phyloP scores from a whole-genome alignment of 2,797 vertebrate genomes.

The Eulemur albifrons region DNA sequence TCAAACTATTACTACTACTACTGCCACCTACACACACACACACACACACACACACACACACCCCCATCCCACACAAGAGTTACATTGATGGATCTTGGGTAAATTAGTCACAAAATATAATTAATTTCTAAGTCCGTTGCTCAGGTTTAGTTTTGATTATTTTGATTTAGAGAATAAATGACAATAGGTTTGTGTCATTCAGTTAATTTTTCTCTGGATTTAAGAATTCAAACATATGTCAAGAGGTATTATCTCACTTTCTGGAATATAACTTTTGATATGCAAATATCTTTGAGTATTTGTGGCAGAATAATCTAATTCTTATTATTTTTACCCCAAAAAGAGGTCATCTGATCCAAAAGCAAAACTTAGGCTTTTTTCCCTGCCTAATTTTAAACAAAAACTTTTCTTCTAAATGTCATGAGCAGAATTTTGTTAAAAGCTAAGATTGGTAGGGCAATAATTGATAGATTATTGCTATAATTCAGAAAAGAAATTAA shows the following conservation, averaged over 20 bases:
- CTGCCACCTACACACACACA: not conserved
- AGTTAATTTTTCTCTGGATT: slow-evolving; percentile 75
- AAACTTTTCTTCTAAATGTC: not conserved
- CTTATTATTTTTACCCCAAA: slow-evolving; percentile 69
- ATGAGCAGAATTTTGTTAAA: slow-evolving; percentile 39
- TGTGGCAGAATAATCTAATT: slow-evolving; percentile 78
- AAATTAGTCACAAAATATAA: slow-evolving; percentile 42
- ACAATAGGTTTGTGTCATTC: slow-evolving; percentile 80
- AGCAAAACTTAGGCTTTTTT: not conserved
- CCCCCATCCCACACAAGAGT: not conserved
- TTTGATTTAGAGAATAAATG: slow-evolving; percentile 82
- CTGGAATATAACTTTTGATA: slow-evolving; percentile 34
- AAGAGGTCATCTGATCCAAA: not conserved
- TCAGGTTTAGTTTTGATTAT: slow-evolving; percentile 75
- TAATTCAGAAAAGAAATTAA: slow-evolving; percentile 27
- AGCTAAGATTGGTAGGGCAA: not conserved
- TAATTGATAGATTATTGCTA: not conserved
- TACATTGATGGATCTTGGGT: slow-evolving; percentile 4
- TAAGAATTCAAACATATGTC: slow-evolving; percentile 76
- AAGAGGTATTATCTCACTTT: slow-evolving; percentile 75
- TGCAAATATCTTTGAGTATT: slow-evolving; percentile 77
- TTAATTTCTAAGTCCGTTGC: slow-evolving; percentile 63
- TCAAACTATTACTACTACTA: not conserved
- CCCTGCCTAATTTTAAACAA: not conserved
- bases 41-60: not conserved